Base-by-base conservation (phyloP, 2,888 invertebrate genomes). In the Andrena dorsata region DNA sequence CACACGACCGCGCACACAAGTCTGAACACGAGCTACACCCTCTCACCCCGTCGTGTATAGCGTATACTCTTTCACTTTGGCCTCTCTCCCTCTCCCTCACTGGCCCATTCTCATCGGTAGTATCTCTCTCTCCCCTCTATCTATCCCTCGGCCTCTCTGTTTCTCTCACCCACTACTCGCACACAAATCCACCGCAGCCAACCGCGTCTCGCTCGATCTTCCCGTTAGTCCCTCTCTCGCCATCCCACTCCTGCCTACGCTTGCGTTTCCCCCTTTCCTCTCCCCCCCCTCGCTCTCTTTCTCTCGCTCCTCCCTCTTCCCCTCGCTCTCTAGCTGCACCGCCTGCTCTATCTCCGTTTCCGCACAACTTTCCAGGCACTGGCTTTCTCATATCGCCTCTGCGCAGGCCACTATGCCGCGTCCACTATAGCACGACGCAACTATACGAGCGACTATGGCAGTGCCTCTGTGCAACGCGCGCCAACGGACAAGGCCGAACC, bases 341-440 rank as follows among this genome's bases (percentile, higher is more conserved):
- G 53, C 64, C 68, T 68, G 47, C 70, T 76, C 76, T 65, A 60
- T 26, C 69, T 68, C 16, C 26, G 47, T 65, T 66, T 58, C 70
- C 68, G 64, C 74, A 66, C 76, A 70, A 56, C 77, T 71, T 63
- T 80, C 68, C 81, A 71, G 82, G 80, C 82, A 72, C 73, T 68
- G 79, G 74, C 81, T 86, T 88, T 47, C 85, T 83, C 81, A 77
- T 87, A 83, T 85, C 83, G 82, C 82, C 77, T 86, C 87, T 85
- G 86, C 87, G 84, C 86, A 78, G 63, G 20, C 32, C 28, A 66
- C 75, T 72, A 60, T 72, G 64, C 41, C 58, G 16, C 65, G n/a
- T 23, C 10, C 56, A 1, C 26, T 26, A 23, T 56, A 56, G 10
- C 20, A 23, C 23, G 56, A 56, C 16, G 32, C 32, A n/a, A 56